Evolutionary conservation across 2,113 vertebrate genomes (phyloP).

Genomic region (Gasterosteus aculeatus): DNA sequence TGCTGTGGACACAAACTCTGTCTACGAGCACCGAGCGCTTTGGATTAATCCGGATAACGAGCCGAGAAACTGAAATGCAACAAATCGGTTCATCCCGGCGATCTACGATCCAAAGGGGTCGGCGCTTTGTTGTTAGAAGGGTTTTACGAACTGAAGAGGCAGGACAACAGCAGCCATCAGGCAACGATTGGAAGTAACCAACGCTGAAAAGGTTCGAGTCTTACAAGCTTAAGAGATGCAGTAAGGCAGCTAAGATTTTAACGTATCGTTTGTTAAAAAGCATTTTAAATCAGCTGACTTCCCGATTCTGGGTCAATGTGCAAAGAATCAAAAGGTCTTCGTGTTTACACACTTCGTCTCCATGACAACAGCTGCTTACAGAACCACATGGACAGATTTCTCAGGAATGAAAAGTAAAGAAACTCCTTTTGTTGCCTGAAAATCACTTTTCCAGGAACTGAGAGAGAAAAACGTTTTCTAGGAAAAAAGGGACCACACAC

Average conservation of each 20-base stretch:
- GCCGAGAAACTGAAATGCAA: too few relatives aligned
- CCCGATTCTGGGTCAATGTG: background rate
- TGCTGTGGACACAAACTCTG: too few relatives aligned
- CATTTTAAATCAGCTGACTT: background rate
- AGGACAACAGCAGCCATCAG: too few relatives aligned
- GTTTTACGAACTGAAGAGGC: background rate
- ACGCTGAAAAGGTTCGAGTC: background rate
- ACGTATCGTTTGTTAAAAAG: background rate
- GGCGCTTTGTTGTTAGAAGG: too few relatives aligned
- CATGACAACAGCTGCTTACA: background rate
- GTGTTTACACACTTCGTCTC: background rate
- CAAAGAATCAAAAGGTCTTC: background rate
- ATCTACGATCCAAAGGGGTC: too few relatives aligned
- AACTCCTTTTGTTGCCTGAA: background rate
- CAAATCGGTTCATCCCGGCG: too few relatives aligned
- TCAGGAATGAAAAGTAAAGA: too few relatives aligned
- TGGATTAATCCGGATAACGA: too few relatives aligned
- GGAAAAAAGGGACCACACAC: slow-evolving; percentile 19
- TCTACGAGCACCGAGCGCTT: too few relatives aligned
- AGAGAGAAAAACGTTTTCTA: slow-evolving; percentile 14
- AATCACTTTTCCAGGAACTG: slow-evolving; percentile 8
- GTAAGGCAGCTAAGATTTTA: too few relatives aligned
- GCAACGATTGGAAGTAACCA: background rate
- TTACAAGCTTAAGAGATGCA: too few relatives aligned
- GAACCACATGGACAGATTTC: too few relatives aligned